These are phyloP conservation scores for Macrobrachium nipponense DNA, from an alignment of 1,140 invertebrate genomes.

Conservation along the genomic window DNA sequence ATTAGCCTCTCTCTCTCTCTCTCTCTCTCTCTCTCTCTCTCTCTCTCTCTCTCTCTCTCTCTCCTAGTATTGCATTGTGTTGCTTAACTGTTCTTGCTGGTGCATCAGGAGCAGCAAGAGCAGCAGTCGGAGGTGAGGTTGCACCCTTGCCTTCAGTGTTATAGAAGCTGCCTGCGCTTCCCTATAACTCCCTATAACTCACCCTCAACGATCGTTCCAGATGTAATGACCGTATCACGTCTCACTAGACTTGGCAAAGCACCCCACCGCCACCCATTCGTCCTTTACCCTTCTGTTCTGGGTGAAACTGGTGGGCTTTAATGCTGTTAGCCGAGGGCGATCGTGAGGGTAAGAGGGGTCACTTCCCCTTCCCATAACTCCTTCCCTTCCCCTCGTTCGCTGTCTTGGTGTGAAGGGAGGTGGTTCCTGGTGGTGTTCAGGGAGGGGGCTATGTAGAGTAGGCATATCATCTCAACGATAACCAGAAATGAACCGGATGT, in stretches of 20 bases:
- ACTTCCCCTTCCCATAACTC: neutral
- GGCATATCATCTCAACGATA: neutral
- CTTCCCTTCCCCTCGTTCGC: neutral
- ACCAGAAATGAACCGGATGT: too few species aligned
- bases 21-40: too few species aligned
- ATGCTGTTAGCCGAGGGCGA: too few species aligned
- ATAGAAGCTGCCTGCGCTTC: neutral
- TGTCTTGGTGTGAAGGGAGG: neutral
- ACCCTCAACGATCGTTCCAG: slow-evolving; percentile 2
- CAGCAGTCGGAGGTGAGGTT: too few species aligned
- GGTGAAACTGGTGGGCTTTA: too few species aligned
- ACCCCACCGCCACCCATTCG: neutral
- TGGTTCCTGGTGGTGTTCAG: neutral
- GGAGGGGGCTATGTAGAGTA: neutral
- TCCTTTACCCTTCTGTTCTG: neutral
- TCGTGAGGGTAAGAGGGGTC: slow-evolving; percentile 4
- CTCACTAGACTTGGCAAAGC: neutral
- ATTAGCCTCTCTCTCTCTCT: too few species aligned
- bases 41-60: too few species aligned
- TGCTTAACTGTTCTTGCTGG: too few species aligned
- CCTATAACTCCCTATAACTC: neutral
- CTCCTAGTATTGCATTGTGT: too few species aligned
- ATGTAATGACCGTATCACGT: slow-evolving; percentile 8
- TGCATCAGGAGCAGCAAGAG: too few species aligned
- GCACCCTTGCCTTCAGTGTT: too few species aligned